Conservation (phyloP, 2,113 vertebrate species). For the Azemiops feae region DNA sequence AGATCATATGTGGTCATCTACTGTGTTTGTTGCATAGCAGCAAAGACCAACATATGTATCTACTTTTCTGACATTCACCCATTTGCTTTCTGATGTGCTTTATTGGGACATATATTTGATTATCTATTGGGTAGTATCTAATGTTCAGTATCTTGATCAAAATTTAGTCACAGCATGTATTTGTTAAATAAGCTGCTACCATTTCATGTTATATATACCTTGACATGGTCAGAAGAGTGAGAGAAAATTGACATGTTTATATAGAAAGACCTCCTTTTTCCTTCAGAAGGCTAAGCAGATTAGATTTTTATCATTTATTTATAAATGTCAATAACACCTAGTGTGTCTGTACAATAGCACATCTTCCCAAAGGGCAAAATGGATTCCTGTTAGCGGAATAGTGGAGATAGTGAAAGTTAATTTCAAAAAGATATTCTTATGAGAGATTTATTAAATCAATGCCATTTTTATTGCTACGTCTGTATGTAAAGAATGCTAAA, state of each 20-base stretch:
- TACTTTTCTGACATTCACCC: not conserved
- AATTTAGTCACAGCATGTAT: not conserved
- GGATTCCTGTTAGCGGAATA: not conserved
- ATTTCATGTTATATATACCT: not conserved
- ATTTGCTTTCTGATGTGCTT: not conserved
- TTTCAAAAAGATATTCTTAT: conserved; percentile 9
- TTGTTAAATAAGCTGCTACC: not conserved
- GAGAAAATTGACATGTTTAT: not conserved
- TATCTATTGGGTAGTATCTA: not conserved
- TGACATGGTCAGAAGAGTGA: not conserved
- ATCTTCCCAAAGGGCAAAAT: conserved; percentile 2
- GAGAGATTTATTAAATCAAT: conserved; percentile 1
- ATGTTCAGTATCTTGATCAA: not conserved
- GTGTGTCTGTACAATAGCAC: not conserved
- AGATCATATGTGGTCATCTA: not conserved
- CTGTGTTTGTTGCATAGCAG: not conserved
- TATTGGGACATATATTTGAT: not conserved
- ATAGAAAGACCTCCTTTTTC: not conserved
- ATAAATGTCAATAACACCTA: not conserved
- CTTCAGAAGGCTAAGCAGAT: conserved; percentile 21
- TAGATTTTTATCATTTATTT: conserved; percentile 22
- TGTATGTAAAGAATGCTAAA: conserved; percentile 11
- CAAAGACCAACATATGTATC: not conserved
- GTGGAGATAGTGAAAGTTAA: conserved; percentile 14
- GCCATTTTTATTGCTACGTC: conserved; percentile 19